phyloP scores from a whole-genome alignment of 2,888 invertebrate genomes.

The Hipparchia sbordonii region DNA sequence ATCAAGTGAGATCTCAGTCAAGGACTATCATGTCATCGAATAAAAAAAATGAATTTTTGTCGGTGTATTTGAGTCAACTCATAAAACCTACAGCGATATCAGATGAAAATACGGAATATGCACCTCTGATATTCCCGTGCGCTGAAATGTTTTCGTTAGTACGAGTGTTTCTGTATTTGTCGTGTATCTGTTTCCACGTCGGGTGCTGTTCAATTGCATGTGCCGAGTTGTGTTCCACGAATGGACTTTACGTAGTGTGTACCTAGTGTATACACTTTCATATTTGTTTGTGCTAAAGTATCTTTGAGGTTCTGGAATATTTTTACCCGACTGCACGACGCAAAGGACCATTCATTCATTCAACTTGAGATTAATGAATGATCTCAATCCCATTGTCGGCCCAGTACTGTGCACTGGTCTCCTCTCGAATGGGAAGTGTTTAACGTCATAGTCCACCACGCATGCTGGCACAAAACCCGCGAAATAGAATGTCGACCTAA shows the following conservation, averaged over 20 bases:
- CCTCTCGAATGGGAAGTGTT: too few species aligned
- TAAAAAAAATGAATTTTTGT: neutral
- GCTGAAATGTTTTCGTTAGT: constrained; percentile 40
- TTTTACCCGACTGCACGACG: neutral
- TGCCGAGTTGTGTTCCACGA: constrained; percentile 50
- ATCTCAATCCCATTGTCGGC: too few species aligned
- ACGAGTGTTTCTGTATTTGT: constrained; percentile 50
- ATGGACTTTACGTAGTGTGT: constrained; percentile 31
- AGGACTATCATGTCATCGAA: too few species aligned
- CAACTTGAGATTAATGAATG: too few species aligned
- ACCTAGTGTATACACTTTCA: too few species aligned
- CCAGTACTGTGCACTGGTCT: too few species aligned
- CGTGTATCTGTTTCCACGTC: constrained; percentile 74
- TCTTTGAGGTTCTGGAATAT: constrained; percentile 14
- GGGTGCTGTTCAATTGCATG: constrained; percentile 74
- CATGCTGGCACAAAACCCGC: too few species aligned
- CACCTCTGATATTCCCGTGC: constrained; percentile 40
- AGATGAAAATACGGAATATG: constrained; percentile 41
- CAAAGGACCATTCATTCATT: too few species aligned
- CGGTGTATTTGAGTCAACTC: constrained; percentile 10
- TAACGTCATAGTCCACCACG: too few species aligned
- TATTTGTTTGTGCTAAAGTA: neutral
- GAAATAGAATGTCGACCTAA: too few species aligned
- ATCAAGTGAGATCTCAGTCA: too few species aligned
- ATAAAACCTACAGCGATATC: constrained; percentile 32